phyloP scores from a whole-genome alignment of 2,888 invertebrate species.

The Pogonocherus hispidulus region DNA sequence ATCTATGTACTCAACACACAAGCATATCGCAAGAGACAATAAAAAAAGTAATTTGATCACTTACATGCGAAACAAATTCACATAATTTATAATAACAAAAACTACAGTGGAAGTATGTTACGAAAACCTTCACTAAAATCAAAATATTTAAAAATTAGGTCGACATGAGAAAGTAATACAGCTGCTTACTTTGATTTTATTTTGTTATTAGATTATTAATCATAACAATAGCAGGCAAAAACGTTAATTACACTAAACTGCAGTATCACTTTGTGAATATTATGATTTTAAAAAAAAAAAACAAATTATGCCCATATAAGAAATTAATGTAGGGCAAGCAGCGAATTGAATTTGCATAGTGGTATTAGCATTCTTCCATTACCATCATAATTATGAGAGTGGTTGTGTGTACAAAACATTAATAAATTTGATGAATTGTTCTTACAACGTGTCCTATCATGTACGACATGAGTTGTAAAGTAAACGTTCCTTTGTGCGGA shows the following conservation, averaged over 20 bases:
- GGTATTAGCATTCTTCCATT: background rate
- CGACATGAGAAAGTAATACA: too few species aligned
- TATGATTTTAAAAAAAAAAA: background rate
- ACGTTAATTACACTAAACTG: background rate
- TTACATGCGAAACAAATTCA: too few species aligned
- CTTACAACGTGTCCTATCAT: background rate
- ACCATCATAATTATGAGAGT: conserved; percentile 11
- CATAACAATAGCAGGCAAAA: background rate
- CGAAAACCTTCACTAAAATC: too few species aligned
- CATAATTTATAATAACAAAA: too few species aligned
- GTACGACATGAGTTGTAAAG: conserved; percentile 12
- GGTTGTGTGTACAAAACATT: conserved; percentile 13
- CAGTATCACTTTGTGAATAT: background rate
- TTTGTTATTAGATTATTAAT: background rate
- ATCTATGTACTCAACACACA: too few species aligned
- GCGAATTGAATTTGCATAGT: background rate
- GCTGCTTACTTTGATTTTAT: too few species aligned
- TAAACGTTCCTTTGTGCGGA: conserved; percentile 11
- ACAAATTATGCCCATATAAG: conserved; percentile 10
- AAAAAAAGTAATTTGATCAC: too few species aligned
- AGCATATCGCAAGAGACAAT: too few species aligned
- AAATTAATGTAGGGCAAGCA: conserved; percentile 18
- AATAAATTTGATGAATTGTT: conserved; percentile 24
- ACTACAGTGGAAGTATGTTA: too few species aligned
- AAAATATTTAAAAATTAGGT: too few species aligned